Base-by-base conservation (phyloP, 1,140 invertebrate genomes). In the Akabosia matsudoensis region DNA sequence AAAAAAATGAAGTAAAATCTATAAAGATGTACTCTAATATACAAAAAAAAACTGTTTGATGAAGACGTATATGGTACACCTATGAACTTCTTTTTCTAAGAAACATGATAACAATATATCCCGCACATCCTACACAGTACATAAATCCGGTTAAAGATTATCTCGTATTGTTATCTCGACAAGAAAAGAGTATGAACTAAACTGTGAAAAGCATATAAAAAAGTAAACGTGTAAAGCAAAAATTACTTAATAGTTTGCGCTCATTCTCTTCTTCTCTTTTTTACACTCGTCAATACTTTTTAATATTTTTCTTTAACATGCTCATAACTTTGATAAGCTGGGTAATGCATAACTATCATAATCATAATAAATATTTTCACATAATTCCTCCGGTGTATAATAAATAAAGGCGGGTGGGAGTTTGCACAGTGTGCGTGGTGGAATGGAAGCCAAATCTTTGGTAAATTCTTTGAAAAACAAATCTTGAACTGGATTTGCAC, bases 121-220 rank as follows among this genome's bases (percentile, higher is more conserved):
- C n/a, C n/a, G 37, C 18, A 45, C 37, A 45, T 45, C 37, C 37
- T 45, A 45, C 37, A 45, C 37, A 24, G 7, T 67, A 31, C 30
- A 67, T 67, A 31, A 67, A 67, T 67, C 61, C 61, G 61, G 61
- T 67, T 67, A 31, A n/a, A 67, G 61, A 67, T 31, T 67, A 67
- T 67, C 61, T 67, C 7, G 13, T 10, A 31, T 31, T 67, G 61
- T 67, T 30, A 67, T 67, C 61, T 67, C 30, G 28, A 31, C 61
- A 61, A 61, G 7, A 45, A 61, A 61, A n/a, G n/a, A 61, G 7
- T 31, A 67, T 30, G 61, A 67, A 31, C 61, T 67, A 67, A 67
- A 30, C 61, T 67, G 61, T 67, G 61, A 67, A 67, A 67, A 31
- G 54, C 14, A 22, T 67, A 31, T 67, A 67, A 30, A n/a, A n/a